Percentiles rank a stretch among this genome's conserved stretches.
Evolutionary conservation across 1,140 invertebrate species (phyloP).

Genomic region (silkworm (Bombyx mori)): ASM3026992v2 NC_085114.1:11314501-11315000

Average conservation of each 20-base stretch:
- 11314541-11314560: slow-evolving; percentile 3
- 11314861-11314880: too few relatives aligned
- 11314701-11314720: slow-evolving; percentile 30
- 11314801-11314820: too few relatives aligned
- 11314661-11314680: slow-evolving; percentile 21
- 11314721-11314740: slow-evolving; percentile 38
- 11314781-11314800: too few relatives aligned
- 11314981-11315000: too few relatives aligned
- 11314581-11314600: slow-evolving; percentile 18
- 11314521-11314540: slow-evolving; percentile 9
- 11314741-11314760: slow-evolving; percentile 23
- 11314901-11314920: too few relatives aligned
- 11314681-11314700: slow-evolving; percentile 33
- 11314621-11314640: not conserved
- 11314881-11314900: too few relatives aligned
- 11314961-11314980: too few relatives aligned
- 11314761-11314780: too few relatives aligned
- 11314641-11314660: slow-evolving; percentile 1
- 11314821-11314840: too few relatives aligned
- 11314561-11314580: slow-evolving; percentile 19
- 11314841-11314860: too few relatives aligned
- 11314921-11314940: too few relatives aligned
- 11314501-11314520: slow-evolving; percentile 24
- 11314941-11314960: too few relatives aligned
- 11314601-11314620: not conserved